Percentiles rank a stretch among this genome's conserved stretches.
Conservation (phyloP, 2,888 invertebrate species). For the Cacoxenus indagator region DNA sequence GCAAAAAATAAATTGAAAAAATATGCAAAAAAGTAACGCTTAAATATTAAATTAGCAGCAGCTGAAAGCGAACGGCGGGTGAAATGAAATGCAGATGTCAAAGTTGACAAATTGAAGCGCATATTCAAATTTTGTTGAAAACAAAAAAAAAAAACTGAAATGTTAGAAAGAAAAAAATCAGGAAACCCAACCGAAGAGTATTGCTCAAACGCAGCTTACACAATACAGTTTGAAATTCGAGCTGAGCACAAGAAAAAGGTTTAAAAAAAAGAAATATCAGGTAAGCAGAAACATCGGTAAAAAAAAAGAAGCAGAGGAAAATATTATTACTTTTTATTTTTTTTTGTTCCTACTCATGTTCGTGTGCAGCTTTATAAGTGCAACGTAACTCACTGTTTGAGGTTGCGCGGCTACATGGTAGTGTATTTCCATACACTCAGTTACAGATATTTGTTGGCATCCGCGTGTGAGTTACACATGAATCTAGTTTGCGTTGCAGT, state of each 20-base stretch:
- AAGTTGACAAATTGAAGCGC: conserved; percentile 12
- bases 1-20: conserved; percentile 4
- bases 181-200: no score
- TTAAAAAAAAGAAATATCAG: neutral
- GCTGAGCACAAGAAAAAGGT: conserved; percentile 13
- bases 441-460: neutral
- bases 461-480: neutral
- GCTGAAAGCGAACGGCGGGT: neutral
- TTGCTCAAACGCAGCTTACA: conserved; percentile 7
- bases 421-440: neutral
- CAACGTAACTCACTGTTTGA: conserved; percentile 14
- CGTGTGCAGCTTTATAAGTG: conserved; percentile 21
- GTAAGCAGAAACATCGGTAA: neutral
- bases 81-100: conserved; percentile 8
- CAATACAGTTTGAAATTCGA: conserved; percentile 45
- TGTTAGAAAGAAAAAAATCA: neutral
- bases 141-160: neutral
- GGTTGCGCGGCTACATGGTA: neutral
- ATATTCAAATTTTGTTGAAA: neutral
- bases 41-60: neutral
- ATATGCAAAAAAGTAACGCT: neutral
- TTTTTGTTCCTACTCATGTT: conserved; percentile 18
- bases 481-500: neutral
- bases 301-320: conserved; percentile 16
- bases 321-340: no score